Conservation (phyloP, 2,113 vertebrate genomes). For the Sula dactylatra region DNA sequence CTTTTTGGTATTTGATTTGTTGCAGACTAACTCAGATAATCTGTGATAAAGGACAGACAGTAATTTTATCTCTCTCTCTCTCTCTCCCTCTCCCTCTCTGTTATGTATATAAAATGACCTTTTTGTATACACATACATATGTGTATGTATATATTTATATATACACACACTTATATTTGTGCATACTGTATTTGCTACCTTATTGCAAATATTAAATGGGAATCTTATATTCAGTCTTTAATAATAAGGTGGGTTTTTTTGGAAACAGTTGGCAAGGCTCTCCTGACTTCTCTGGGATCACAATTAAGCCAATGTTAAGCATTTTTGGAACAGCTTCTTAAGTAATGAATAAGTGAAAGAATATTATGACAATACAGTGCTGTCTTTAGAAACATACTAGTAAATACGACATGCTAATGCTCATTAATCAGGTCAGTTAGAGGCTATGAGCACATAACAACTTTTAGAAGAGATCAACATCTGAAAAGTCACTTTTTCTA, state of each 20-base stretch:
- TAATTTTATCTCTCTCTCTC: background rate
- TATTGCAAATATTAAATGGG: background rate
- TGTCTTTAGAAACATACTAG: background rate
- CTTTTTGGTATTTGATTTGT: background rate
- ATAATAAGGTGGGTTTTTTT: background rate
- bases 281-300: background rate
- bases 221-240: background rate
- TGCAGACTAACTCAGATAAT: background rate
- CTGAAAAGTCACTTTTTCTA: background rate
- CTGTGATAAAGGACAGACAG: background rate
- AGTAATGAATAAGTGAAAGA: background rate
- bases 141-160: background rate
- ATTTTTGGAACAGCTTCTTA: background rate
- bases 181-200: background rate
- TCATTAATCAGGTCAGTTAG: background rate
- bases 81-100: too few relatives aligned
- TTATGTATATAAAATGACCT: background rate
- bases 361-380: background rate
- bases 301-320: background rate
- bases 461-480: background rate
- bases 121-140: background rate
- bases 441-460: background rate
- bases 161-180: background rate
- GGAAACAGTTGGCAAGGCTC: background rate
- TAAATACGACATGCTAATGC: conserved; percentile 3